phyloP scores from a whole-genome alignment of 2,797 vertebrate genomes.

The Gymnothorax reevesii region DNA sequence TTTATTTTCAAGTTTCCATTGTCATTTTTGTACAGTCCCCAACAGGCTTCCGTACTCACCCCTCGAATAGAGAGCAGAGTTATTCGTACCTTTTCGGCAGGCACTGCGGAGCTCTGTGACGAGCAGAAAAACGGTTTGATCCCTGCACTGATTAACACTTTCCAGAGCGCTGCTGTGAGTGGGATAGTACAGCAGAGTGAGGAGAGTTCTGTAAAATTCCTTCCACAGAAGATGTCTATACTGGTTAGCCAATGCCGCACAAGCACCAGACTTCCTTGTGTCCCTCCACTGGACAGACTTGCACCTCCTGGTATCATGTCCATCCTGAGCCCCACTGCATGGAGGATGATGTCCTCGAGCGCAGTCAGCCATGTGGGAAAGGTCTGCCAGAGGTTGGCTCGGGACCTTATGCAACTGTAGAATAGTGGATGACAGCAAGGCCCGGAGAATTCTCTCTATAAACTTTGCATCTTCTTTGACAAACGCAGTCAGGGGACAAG shows the following conservation, averaged over 20 bases:
- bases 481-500: conserved; percentile 44
- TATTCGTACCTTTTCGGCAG: conserved; percentile 50
- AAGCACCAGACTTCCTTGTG: conserved; percentile 48
- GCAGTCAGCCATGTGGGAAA: conserved; percentile 26
- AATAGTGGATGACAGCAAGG: conserved; percentile 61
- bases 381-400: conserved; percentile 33
- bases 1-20: no score
- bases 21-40: no score
- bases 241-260: conserved; percentile 55
- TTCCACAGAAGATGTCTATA: conserved; percentile 61
- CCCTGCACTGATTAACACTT: conserved; percentile 63
- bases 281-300: conserved; percentile 59
- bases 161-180: conserved; percentile 26
- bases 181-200: conserved; percentile 55
- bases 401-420: conserved; percentile 52
- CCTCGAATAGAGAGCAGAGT: not conserved
- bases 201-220: conserved; percentile 53
- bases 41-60: not conserved
- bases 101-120: conserved; percentile 49
- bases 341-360: not conserved
- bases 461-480: conserved; percentile 46
- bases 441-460: conserved; percentile 58
- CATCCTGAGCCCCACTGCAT: conserved; percentile 19
- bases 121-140: conserved; percentile 49
- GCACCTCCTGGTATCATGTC: conserved; percentile 29